Percentiles rank a stretch among this genome's conserved stretches.
Conservation (phyloP, 2,797 vertebrate genomes). For the Apogon hyalosoma region DNA sequence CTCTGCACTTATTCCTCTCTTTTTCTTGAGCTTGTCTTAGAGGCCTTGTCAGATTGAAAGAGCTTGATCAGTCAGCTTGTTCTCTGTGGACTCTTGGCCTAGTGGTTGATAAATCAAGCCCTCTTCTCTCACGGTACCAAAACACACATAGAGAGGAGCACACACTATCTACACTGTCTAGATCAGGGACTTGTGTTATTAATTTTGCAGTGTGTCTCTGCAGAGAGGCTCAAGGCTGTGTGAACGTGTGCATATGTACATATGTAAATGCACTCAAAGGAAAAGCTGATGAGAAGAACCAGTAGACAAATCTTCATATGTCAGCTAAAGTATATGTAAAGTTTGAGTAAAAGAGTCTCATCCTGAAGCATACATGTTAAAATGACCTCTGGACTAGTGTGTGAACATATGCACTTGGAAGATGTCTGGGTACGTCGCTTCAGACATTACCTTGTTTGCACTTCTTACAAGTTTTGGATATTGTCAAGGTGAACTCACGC, state of each 20-base stretch:
- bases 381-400: too few relatives aligned
- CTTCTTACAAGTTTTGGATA: neutral
- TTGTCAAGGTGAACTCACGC: too few relatives aligned
- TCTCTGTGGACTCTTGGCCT: slow-evolving; percentile 48
- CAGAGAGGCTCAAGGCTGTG: slow-evolving; percentile 24
- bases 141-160: slow-evolving; percentile 40
- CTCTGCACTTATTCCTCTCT: slow-evolving; percentile 35
- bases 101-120: slow-evolving; percentile 67
- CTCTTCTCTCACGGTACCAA: slow-evolving; percentile 49
- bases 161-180: slow-evolving; percentile 40
- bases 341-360: neutral
- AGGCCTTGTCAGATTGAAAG: slow-evolving; percentile 57
- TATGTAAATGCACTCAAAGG: slow-evolving; percentile 14
- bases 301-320: neutral
- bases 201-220: slow-evolving; percentile 49
- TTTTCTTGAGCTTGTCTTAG: slow-evolving; percentile 39
- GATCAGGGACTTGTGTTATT: slow-evolving; percentile 46
- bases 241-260: neutral
- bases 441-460: neutral
- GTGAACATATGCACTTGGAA: neutral
- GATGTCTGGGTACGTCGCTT: neutral
- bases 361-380: too few relatives aligned
- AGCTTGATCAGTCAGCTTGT: slow-evolving; percentile 53
- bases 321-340: neutral
- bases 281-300: slow-evolving; percentile 13